Evolutionary conservation across 2,797 vertebrate species (phyloP), one percentile per base, ranked within the genome.

Genomic region (Caiman crocodilus): DNA sequence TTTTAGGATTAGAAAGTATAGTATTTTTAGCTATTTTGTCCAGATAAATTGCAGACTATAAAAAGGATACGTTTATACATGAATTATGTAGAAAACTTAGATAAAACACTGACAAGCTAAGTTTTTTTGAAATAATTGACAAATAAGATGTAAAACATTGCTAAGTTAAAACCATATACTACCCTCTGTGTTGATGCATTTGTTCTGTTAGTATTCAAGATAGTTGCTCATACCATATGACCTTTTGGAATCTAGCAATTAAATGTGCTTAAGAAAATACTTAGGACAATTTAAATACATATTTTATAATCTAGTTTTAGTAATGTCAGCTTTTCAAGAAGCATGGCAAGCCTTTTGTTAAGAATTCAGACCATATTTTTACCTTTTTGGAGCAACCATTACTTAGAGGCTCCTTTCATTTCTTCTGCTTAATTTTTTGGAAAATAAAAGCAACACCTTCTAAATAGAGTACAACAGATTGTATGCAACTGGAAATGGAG

Each of bases 111-210:
- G 35, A 25, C 7, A 42, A 21, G 2, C 74, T 92, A 84, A 18
- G 25, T 18, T 88, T 90, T 18, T 88, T 90, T 87, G 11, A 32
- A 35, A 55, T 87, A 83, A 79, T 73, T 14, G 50, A 65, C 63
- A n/a, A 55, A 23, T 32, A 25, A 9, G 32, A 77, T 85, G 67
- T 30, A 94, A 80, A 76, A 84, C 11, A 3, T 87, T 78, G 23
- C 79, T 91, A 91, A 12, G 28, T 84, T 94, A 96, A 94, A 71
- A 64, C 61, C 12, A 1, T 84, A 14, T 76, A 84, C 87, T 95
- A 35, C 76, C 17, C 23, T 92, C 61, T 25, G 14, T 87, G 92
- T 15, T 30, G 90, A 60, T 93, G n/a, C 30, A 7, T 91, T 89
- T 14, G 1, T 76, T 94, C 4, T 82, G 14, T 90, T 89, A 73